Base-by-base conservation (phyloP, 2,888 invertebrate species). In the Andrena minutula region DNA sequence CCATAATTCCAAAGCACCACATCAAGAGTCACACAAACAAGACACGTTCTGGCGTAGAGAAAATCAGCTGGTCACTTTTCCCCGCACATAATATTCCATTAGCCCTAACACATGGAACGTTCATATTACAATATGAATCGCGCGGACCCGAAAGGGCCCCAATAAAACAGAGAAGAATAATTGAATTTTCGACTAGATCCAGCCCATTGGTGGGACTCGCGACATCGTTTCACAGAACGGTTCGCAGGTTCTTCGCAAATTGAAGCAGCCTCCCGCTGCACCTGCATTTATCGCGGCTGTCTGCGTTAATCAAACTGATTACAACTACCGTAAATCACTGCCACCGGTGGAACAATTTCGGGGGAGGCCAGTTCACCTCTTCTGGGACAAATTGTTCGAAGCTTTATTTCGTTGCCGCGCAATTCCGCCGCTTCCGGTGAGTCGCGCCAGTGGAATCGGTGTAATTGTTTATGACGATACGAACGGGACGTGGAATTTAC, bases 301-400 rank as follows among this genome's bases (percentile, higher is more conserved):
- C 79, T 79, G 82, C 79, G 75, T 82, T 82, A 75, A 82, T 82
- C 79, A 82, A 82, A 82, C 82, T 82, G 82, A 82, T 82, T 82
- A 82, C 79, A 79, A 82, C 82, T 82, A 41, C 63, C 65, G 79
- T 82, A 82, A 82, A 82, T 82, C 71, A 70, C 79, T 75, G 79
- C 69, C 81, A 74, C 49, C 53, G 79, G 64, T n/a, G 69, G 81
- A 74, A 82, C 82, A 79, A 79, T 82, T 82, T 82, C 79, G 75
- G 79, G 69, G 41, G 56, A 10, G 69, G 28, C 70, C 75, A 32
- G 79, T 82, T 82, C 79, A 65, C 79, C 82, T 75, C 79, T 79
- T 82, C 75, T 66, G 79, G 70, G 70, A 82, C 82, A 79, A 82
- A 82, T 79, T 82, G 79, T 82, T 69, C 78, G 68, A 69, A 78